Evolutionary conservation across 2,888 invertebrate genomes (phyloP), one percentile per base, ranked within the genome.

Genomic region (Noctuana brunneofusca): DNA sequence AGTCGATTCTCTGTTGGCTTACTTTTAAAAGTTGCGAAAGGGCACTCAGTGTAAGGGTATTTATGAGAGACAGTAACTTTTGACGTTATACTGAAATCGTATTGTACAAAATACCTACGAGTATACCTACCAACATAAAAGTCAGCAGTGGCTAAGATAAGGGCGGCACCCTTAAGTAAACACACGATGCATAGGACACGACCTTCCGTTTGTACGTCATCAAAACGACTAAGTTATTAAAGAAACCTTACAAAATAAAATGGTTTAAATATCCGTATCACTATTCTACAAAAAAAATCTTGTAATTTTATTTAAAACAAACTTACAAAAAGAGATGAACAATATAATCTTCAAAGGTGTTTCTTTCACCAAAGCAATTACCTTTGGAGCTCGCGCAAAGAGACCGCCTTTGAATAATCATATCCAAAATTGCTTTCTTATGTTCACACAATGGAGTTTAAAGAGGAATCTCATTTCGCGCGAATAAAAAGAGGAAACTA

Each of bases 381-480:
- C 22, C 59, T 24, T 49, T 58, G 32, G 24, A 58, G 48, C 48
- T 54, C 32, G 41, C 38, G 32, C 43, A 53, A 60, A 59, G 53
- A 53, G 46, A 32, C 32, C 22, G 53, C 9, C 22, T 46, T 54
- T 54, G 53, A 60, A 60, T 60, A 60, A 60, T 48, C 38, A 60
- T 60, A 27, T 38, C 48, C 48, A 50, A 62, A 62, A 63, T 60
- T 52, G 63, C 56, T 63, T 57, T 56, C 58, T 65, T 66, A 55
- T 65, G 65, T 68, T 73, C 68, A 69, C 65, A 64, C 64, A 65
- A 65, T 64, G 64, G 62, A 66, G 58, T 66, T 58, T 63, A 66
- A 67, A 62, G 67, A 65, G 64, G 69, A 68, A 69, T 68, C 68
- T 72, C 64, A 69, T 71, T 69, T 64, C 24, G 65, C 58, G 30